A percentile compares a stretch with the other conserved stretches of the same genome.
These are phyloP conservation scores for Neodiprion fabricii DNA, from an alignment of 1,140 invertebrate genomes.

Conservation along the genomic window DNA sequence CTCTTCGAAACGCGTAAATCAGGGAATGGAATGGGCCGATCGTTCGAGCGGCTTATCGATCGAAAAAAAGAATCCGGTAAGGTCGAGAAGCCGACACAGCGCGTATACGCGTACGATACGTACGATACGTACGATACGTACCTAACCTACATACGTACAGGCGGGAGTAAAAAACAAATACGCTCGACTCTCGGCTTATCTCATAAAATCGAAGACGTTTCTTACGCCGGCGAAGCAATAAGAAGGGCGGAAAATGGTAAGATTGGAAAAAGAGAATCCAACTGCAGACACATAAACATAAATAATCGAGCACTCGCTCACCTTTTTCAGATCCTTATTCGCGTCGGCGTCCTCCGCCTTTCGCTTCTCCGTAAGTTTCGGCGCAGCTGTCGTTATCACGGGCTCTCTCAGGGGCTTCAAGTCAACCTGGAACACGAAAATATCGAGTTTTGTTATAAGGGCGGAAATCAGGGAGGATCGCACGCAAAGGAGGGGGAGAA, in stretches of 20 bases:
- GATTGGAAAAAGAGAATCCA: conserved; percentile 9
- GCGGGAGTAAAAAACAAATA: too few relatives aligned
- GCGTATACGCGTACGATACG: too few relatives aligned
- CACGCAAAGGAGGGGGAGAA: background rate
- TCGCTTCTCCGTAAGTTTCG: conserved; percentile 58
- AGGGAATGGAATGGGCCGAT: background rate
- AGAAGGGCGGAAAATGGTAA: background rate
- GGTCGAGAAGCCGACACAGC: too few relatives aligned
- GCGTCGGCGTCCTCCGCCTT: conserved; percentile 60
- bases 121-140: too few relatives aligned
- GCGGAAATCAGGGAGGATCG: conserved; percentile 29
- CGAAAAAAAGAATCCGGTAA: background rate
- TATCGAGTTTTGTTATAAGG: conserved; percentile 23
- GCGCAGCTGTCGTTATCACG: conserved; percentile 51
- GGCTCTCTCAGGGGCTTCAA: conserved; percentile 57
- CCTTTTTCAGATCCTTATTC: conserved; percentile 63
- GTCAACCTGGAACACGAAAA: conserved; percentile 55
- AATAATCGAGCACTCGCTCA: conserved; percentile 33
- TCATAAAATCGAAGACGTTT: too few relatives aligned
- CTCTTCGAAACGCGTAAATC: background rate
- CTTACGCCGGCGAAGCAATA: too few relatives aligned
- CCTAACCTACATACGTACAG: too few relatives aligned
- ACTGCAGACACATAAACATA: conserved; percentile 6
- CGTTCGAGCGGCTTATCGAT: background rate
- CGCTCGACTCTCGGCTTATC: too few relatives aligned